phyloP scores from a whole-genome alignment of 2,888 invertebrate species.

The Dorcus parallelipipedus region DNA sequence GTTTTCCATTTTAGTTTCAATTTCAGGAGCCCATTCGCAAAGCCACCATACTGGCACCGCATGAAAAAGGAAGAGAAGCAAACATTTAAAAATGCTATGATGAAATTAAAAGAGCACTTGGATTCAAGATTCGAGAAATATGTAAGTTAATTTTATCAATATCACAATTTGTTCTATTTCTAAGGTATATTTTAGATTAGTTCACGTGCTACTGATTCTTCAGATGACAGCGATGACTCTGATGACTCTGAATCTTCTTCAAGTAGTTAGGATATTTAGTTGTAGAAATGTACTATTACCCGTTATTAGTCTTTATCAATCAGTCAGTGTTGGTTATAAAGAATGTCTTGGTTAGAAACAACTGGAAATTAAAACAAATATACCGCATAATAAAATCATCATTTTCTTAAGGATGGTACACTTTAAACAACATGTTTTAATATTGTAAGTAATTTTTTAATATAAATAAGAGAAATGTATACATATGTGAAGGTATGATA shows the following conservation, averaged over 20 bases:
- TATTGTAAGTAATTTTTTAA: too few species aligned
- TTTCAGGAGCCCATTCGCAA: constrained; percentile 13
- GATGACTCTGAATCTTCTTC: constrained; percentile 12
- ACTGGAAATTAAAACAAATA: too few species aligned
- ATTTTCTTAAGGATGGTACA: too few species aligned
- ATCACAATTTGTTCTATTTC: background rate
- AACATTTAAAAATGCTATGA: constrained; percentile 14
- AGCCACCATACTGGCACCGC: constrained; percentile 14
- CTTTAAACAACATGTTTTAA: too few species aligned
- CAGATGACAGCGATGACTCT: constrained; percentile 9
- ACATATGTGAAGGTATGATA: too few species aligned
- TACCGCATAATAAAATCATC: too few species aligned
- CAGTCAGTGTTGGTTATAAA: background rate
- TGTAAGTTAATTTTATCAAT: constrained; percentile 4
- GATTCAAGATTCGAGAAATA: constrained; percentile 15
- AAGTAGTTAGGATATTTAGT: constrained; percentile 10
- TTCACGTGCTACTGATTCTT: constrained; percentile 9
- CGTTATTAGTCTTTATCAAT: background rate
- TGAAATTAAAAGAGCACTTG: constrained; percentile 14
- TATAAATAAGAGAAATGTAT: too few species aligned
- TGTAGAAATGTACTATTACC: background rate
- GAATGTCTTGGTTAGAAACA: background rate
- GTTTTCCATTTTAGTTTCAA: background rate
- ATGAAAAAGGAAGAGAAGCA: constrained; percentile 18
- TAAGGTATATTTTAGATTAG: constrained; percentile 4